These are phyloP conservation scores for Drosophila athabasca DNA, from an alignment of 1,140 invertebrate species.

Conservation along the genomic window DNA sequence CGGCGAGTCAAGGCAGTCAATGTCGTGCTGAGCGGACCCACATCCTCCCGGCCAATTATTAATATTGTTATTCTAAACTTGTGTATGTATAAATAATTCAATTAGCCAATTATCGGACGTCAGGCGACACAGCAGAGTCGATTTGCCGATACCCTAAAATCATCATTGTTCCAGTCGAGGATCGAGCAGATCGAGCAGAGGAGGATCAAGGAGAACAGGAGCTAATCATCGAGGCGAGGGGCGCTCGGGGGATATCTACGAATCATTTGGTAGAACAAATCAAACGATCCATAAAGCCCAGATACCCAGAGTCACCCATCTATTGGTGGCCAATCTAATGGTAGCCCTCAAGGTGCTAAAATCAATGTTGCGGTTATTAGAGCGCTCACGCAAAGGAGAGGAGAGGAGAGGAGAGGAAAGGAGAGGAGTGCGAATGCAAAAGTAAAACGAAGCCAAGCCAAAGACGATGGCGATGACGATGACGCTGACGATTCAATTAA, in stretches of 20 bases:
- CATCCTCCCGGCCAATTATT: constrained; percentile 49
- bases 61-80: constrained; percentile 39
- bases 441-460: constrained; percentile 62
- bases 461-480: constrained; percentile 38
- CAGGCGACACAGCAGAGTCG: neutral
- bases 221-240: neutral
- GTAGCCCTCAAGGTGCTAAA: constrained; percentile 31
- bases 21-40: constrained; percentile 43
- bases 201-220: neutral
- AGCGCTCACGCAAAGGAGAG: constrained; percentile 44
- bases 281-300: too few species aligned
- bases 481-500: constrained; percentile 59
- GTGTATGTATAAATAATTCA: constrained; percentile 43
- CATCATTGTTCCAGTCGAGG: too few species aligned
- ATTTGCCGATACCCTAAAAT: constrained; percentile 4
- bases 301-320: too few species aligned
- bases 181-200: too few species aligned
- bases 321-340: too few species aligned
- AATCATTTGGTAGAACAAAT: too few species aligned
- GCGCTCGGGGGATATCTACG: too few species aligned
- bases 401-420: too few species aligned
- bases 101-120: constrained; percentile 46
- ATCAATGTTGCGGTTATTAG: constrained; percentile 80
- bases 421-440: constrained; percentile 5
- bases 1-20: constrained; percentile 51